A percentile compares a stretch with the other conserved stretches of the same genome.
phyloP scores from a whole-genome alignment of 2,888 invertebrate species.

The Graphium colonna region DNA sequence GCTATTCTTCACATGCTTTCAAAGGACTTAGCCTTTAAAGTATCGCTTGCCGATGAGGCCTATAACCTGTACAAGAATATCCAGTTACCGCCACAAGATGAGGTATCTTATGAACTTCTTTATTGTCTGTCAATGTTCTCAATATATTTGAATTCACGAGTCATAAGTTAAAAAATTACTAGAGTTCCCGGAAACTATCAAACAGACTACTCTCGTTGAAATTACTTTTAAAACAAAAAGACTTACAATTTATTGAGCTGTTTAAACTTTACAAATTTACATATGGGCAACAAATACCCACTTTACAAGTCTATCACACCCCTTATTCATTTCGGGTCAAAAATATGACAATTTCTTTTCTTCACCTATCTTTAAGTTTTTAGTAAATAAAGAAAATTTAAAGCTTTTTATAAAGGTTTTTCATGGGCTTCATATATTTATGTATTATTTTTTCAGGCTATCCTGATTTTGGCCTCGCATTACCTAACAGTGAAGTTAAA shows the following conservation, averaged over 20 bases:
- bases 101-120: slow-evolving; percentile 41
- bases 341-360: no score
- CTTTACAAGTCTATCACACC: no score
- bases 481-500: slow-evolving; percentile 57
- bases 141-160: neutral
- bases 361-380: neutral
- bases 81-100: slow-evolving; percentile 47
- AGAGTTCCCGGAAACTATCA: no score
- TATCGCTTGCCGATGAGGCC: slow-evolving; percentile 55
- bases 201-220: neutral
- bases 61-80: slow-evolving; percentile 66
- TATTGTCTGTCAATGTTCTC: neutral
- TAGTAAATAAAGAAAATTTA: neutral
- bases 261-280: no score
- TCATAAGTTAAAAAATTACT: no score
- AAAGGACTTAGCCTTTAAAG: slow-evolving; percentile 53
- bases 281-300: no score
- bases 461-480: slow-evolving; percentile 55
- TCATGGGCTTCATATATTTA: no score
- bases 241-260: no score
- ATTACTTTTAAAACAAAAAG: no score
- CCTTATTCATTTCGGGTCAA: no score
- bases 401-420: neutral
- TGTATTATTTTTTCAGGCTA: slow-evolving; percentile 42
- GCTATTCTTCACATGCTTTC: slow-evolving; percentile 59